Percentiles rank a stretch among this genome's conserved stretches.
phyloP scores from a whole-genome alignment of 2,888 invertebrate genomes.

The Argyresthia albistria region DNA sequence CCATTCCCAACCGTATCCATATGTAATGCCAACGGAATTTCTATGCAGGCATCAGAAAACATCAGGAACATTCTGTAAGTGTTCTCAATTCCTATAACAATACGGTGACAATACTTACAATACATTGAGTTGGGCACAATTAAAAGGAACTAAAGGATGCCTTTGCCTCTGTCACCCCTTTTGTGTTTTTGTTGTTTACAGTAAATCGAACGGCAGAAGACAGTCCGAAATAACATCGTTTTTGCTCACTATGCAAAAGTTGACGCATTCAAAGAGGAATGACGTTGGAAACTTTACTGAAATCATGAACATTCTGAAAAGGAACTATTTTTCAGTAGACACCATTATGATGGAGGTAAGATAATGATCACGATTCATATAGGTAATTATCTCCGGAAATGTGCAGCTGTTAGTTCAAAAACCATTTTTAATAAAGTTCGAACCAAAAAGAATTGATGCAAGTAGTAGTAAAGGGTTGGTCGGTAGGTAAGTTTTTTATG shows the following conservation, averaged over 20 bases:
- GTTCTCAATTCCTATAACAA: no score
- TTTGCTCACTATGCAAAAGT: constrained; percentile 25
- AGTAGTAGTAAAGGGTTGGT: no score
- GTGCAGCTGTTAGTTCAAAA: neutral
- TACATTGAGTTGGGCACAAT: no score
- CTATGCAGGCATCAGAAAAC: constrained; percentile 29
- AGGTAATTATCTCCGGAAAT: neutral
- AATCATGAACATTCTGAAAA: constrained; percentile 36
- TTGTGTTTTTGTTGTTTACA: no score
- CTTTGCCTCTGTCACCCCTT: no score
- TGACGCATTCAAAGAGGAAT: constrained; percentile 22
- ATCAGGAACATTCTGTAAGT: constrained; percentile 44
- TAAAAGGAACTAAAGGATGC: no score
- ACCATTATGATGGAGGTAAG: constrained; percentile 57
- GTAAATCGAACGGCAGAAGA: neutral
- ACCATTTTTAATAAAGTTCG: neutral
- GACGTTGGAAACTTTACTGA: constrained; percentile 21
- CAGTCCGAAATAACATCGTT: constrained; percentile 30
- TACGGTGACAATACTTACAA: no score
- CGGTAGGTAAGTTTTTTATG: no score
- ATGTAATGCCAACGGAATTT: constrained; percentile 53
- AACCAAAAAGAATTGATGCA: no score
- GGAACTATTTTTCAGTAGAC: constrained; percentile 45
- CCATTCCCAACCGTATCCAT: constrained; percentile 55
- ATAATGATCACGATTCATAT: neutral